Percentiles rank a stretch among this genome's conserved stretches.
Conservation (phyloP, 2,113 vertebrate genomes). For the Chinchilla lanigera region DNA sequence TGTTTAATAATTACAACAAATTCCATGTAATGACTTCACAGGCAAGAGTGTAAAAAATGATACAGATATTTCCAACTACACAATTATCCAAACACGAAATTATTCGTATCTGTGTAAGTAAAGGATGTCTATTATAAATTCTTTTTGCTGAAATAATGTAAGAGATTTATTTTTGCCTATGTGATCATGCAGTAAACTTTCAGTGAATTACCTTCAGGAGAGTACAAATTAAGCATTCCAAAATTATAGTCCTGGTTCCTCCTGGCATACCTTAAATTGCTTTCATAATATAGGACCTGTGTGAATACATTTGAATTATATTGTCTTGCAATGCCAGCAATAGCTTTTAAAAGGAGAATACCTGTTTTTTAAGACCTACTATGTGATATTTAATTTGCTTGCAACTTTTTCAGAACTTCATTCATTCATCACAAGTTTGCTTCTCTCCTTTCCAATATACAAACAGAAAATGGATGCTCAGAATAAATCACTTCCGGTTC, state of each 20-base stretch:
- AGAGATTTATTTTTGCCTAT: conserved; percentile 41
- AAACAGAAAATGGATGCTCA: background rate
- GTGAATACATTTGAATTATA: background rate
- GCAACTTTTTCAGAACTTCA: background rate
- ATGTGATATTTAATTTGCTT: background rate
- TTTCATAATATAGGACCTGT: background rate
- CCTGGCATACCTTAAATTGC: background rate
- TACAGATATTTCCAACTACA: conserved; percentile 68
- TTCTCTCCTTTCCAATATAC: background rate
- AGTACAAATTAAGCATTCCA: conserved; percentile 55
- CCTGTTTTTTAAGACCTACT: background rate
- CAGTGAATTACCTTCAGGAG: conserved; percentile 39
- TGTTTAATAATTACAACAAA: conserved; percentile 53
- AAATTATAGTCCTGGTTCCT: conserved; percentile 41
- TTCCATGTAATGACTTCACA: conserved; percentile 46
- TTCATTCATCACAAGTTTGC: background rate
- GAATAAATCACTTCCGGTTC: background rate
- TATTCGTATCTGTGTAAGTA: conserved; percentile 55
- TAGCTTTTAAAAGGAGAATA: background rate
- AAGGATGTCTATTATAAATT: conserved; percentile 34
- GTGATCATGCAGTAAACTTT: conserved; percentile 46
- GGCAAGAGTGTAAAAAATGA: conserved; percentile 69
- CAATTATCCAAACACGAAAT: conserved; percentile 72
- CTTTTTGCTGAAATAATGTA: conserved; percentile 75
- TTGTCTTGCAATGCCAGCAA: conserved; percentile 5